Percentiles rank a stretch among this genome's conserved stretches.
These are phyloP conservation scores for Gymnocephalus cernua DNA, from an alignment of 2,113 vertebrate species.

Conservation along the genomic window DNA sequence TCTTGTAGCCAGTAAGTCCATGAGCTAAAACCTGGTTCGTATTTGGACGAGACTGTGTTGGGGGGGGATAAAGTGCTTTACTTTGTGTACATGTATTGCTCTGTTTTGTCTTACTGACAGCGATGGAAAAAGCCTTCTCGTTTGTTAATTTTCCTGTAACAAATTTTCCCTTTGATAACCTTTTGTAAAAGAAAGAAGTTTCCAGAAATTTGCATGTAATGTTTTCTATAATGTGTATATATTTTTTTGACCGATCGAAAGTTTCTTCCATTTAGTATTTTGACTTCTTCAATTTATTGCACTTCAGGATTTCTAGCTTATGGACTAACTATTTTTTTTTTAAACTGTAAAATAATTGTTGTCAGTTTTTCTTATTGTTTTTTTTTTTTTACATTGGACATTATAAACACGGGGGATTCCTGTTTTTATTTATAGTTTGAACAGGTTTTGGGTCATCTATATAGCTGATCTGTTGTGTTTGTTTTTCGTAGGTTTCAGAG, in stretches of 20 bases:
- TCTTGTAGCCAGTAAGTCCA: conserved; percentile 96
- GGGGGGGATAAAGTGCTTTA: conserved; percentile 84
- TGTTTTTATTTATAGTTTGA: conserved; percentile 47
- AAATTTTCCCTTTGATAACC: conserved; percentile 81
- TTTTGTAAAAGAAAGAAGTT: conserved; percentile 75
- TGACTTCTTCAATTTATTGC: conserved; percentile 70
- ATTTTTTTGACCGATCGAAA: conserved; percentile 76
- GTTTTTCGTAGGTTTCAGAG: conserved; percentile 88
- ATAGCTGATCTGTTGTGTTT: conserved; percentile 79
- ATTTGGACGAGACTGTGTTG: conserved; percentile 82
- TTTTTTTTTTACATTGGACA: conserved; percentile 52
- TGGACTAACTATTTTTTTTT: conserved; percentile 68
- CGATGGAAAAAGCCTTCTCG: conserved; percentile 79
- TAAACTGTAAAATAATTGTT: conserved; percentile 69
- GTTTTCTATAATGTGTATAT: conserved; percentile 80
- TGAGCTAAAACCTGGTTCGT: conserved; percentile 99
- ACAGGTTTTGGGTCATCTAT: conserved; percentile 7
- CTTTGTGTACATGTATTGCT: conserved; percentile 81
- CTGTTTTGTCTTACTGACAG: conserved; percentile 85
- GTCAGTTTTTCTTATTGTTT: conserved; percentile 44
- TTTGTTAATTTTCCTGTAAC: conserved; percentile 84
- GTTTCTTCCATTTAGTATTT: conserved; percentile 75
- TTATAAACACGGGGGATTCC: conserved; percentile 78
- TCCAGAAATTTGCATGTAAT: conserved; percentile 84
- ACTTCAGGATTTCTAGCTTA: conserved; percentile 83